Evolutionary conservation across 2,113 vertebrate genomes (phyloP).

Genomic region (Python bivittatus): DNA sequence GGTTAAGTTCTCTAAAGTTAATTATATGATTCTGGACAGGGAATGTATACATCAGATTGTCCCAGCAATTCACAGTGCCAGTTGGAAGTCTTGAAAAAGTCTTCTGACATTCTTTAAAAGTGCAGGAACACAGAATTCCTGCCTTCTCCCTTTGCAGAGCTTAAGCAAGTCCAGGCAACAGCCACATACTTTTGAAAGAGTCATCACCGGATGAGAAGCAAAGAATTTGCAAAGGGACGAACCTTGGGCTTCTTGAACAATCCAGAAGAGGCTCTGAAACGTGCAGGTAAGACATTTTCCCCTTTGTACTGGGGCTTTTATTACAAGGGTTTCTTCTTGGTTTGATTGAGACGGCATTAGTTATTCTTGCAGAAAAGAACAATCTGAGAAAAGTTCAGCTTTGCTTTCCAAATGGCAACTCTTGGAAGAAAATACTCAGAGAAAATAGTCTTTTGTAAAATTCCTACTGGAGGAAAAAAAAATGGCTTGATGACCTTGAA

Average conservation of each 20-base stretch:
- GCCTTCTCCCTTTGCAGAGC: constrained; percentile 65
- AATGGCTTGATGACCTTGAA: neutral
- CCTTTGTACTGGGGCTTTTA: neutral
- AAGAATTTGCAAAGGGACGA: constrained; percentile 49
- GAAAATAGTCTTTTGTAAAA: constrained; percentile 21
- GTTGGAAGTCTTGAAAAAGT: constrained; percentile 55
- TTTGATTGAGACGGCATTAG: neutral
- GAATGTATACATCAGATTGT: constrained; percentile 36
- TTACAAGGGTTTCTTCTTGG: neutral
- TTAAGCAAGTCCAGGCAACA: constrained; percentile 78
- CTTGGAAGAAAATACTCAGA: neutral
- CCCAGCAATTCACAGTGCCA: constrained; percentile 36
- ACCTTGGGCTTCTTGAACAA: constrained; percentile 58
- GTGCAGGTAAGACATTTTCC: constrained; percentile 62
- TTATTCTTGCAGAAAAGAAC: neutral
- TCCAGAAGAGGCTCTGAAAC: neutral
- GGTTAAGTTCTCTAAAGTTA: constrained; percentile 58
- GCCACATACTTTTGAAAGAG: constrained; percentile 71
- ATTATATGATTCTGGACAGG: constrained; percentile 60
- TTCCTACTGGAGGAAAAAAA: neutral
- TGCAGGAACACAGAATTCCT: constrained; percentile 67
- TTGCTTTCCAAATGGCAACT: constrained; percentile 13
- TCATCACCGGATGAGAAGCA: constrained; percentile 52
- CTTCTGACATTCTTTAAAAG: constrained; percentile 65
- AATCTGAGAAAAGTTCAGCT: rapidly evolving